Evolutionary conservation across 2,888 invertebrate species (phyloP).

Genomic region (Biston stratarius): DNA sequence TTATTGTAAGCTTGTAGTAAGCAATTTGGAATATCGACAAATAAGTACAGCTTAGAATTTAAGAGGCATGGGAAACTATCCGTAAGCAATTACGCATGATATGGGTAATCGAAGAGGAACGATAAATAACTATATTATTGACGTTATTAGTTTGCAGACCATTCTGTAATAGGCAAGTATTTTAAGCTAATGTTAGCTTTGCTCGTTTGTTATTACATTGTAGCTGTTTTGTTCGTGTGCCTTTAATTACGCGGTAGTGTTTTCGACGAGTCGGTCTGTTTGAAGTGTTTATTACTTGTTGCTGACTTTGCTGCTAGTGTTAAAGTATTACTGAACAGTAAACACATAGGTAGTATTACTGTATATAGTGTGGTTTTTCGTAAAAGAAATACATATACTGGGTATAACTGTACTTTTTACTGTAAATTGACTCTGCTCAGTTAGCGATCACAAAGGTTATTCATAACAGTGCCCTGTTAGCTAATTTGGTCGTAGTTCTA

Average conservation of each 20-base stretch:
- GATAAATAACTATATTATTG: constrained; percentile 68
- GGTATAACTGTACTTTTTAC: too few species aligned
- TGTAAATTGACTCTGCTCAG: too few species aligned
- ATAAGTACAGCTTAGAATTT: constrained; percentile 47
- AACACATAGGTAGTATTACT: not conserved
- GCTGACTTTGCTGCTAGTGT: not conserved
- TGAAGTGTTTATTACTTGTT: constrained; percentile 31
- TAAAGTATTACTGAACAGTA: not conserved
- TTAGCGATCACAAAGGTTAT: too few species aligned
- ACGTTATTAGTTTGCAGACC: constrained; percentile 69
- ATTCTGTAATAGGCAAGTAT: constrained; percentile 55
- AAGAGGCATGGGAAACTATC: constrained; percentile 69
- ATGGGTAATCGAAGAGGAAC: constrained; percentile 60
- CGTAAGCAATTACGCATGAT: constrained; percentile 64
- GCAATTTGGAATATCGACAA: constrained; percentile 60
- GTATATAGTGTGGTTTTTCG: too few species aligned
- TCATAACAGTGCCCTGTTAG: too few species aligned
- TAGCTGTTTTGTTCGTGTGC: constrained; percentile 53
- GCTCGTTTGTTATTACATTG: constrained; percentile 56
- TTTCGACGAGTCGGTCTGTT: constrained; percentile 33
- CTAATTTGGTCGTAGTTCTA: too few species aligned
- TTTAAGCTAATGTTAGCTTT: constrained; percentile 51
- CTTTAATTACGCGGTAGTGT: constrained; percentile 46
- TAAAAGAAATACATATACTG: too few species aligned
- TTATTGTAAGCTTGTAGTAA: constrained; percentile 52